These are phyloP conservation scores for Crotalus helleri DNA, from an alignment of 2,113 vertebrate species.

Conservation along the genomic window DNA sequence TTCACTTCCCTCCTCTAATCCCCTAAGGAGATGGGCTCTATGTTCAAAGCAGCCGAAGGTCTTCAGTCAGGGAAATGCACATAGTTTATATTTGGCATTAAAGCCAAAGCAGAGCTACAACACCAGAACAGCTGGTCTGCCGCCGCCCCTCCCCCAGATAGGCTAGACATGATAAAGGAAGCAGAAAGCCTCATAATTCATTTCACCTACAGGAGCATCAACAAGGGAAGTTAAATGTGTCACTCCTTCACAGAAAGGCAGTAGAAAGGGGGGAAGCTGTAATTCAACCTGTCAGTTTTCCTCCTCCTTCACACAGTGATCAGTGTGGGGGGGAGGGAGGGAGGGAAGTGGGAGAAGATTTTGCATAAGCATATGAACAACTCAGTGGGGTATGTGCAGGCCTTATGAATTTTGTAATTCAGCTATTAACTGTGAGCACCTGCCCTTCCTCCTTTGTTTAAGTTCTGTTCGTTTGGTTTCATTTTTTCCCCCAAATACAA, in stretches of 20 bases:
- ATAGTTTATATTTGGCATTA: slow-evolving; percentile 62
- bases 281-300: slow-evolving; percentile 66
- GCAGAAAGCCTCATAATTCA: slow-evolving; percentile 62
- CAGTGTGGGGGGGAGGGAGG: slow-evolving; percentile 39
- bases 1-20: slow-evolving; percentile 31
- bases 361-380: slow-evolving; percentile 57
- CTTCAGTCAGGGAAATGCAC: slow-evolving; percentile 66
- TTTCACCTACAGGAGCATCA: slow-evolving; percentile 65
- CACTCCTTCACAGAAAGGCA: slow-evolving; percentile 61
- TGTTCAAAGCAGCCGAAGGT: slow-evolving; percentile 67
- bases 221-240: slow-evolving; percentile 67
- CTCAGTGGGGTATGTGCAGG: slow-evolving; percentile 51
- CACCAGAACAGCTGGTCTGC: slow-evolving; percentile 60
- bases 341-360: slow-evolving; percentile 14
- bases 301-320: slow-evolving; percentile 30
- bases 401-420: slow-evolving; percentile 59
- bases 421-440: slow-evolving; percentile 55
- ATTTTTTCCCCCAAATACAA: not conserved
- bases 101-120: slow-evolving; percentile 53
- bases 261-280: slow-evolving; percentile 44
- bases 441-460: slow-evolving; percentile 34
- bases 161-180: slow-evolving; percentile 43
- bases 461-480: slow-evolving; percentile 6
- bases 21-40: slow-evolving; percentile 58
- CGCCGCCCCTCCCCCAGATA: slow-evolving; percentile 48